These are phyloP conservation scores for Eucidaris tribuloides DNA, from an alignment of 35 echinoderm and acorn worm genomes.

Conservation along the genomic window DNA sequence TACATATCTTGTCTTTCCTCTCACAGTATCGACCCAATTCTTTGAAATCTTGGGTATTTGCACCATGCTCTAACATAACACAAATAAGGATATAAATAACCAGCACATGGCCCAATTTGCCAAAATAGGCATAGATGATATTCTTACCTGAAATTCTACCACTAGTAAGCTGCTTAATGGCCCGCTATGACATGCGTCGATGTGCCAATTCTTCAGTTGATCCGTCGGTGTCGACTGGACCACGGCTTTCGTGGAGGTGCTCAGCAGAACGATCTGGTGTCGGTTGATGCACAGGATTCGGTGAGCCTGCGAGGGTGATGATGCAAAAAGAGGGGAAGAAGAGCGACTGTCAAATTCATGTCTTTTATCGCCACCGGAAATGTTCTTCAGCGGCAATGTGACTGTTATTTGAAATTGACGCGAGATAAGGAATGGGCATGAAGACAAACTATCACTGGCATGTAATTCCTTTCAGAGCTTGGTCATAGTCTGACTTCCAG, in stretches of 20 bases:
- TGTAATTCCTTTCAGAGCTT: not conserved
- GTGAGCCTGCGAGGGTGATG: slow-evolving; percentile 23
- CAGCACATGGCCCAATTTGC: too few species aligned
- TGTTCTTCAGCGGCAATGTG: not conserved
- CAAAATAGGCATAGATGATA: too few species aligned
- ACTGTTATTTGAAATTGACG: not conserved
- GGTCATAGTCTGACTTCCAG: not conserved
- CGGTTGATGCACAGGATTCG: slow-evolving; percentile 53
- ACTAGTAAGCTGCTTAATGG: slow-evolving; percentile 26
- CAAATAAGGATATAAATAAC: too few species aligned
- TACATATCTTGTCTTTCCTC: too few species aligned
- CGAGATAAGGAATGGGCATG: not conserved
- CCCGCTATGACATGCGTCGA: slow-evolving; percentile 32
- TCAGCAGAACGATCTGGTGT: slow-evolving; percentile 50
- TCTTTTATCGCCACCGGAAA: not conserved
- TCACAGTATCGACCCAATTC: too few species aligned
- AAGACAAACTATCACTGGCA: not conserved
- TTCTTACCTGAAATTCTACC: slow-evolving; percentile 43
- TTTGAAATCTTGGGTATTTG: too few species aligned
- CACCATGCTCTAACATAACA: too few species aligned
- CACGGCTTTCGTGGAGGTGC: slow-evolving; percentile 36
- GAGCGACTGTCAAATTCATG: not conserved
- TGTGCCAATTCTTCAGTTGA: slow-evolving; percentile 57
- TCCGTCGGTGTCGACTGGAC: slow-evolving; percentile 39
- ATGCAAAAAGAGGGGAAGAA: not conserved